phyloP scores from a whole-genome alignment of 2,113 vertebrate genomes.

The Onychostoma macrolepis region DNA sequence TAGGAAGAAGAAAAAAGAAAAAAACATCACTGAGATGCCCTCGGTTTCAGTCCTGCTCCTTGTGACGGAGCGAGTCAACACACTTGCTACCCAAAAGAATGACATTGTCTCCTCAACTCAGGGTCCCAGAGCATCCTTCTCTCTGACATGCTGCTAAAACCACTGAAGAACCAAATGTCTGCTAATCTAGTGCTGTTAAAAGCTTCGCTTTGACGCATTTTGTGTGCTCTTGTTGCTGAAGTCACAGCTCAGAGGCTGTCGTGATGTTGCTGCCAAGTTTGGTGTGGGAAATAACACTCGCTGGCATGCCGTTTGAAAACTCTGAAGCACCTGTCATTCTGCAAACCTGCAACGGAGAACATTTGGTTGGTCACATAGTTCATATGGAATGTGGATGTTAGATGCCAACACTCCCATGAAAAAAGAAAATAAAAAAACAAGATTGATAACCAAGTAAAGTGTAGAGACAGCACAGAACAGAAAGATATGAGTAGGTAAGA shows the following conservation, averaged over 20 bases:
- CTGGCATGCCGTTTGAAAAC: conserved; percentile 77
- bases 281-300: conserved; percentile 70
- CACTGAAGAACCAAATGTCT: conserved; percentile 54
- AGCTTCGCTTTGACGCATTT: conserved; percentile 56
- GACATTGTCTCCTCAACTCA: conserved; percentile 35
- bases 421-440: conserved; percentile 17
- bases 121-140: conserved; percentile 41
- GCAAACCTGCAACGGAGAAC: conserved; percentile 78
- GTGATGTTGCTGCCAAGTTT: conserved; percentile 73
- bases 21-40: neutral
- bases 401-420: conserved; percentile 63
- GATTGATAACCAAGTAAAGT: conserved; percentile 24
- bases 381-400: conserved; percentile 64
- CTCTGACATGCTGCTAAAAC: conserved; percentile 39
- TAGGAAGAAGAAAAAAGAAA: neutral
- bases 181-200: conserved; percentile 54
- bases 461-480: neutral
- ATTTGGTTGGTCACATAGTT: conserved; percentile 76
- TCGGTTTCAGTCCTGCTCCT: neutral
- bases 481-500: neutral
- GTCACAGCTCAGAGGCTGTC: conserved; percentile 73
- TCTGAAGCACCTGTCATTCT: conserved; percentile 76
- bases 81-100: conserved; percentile 52
- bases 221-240: conserved; percentile 62
- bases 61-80: conserved; percentile 30